These are phyloP conservation scores for Heteractis magnifica DNA, from an alignment of 92 coral and sea anemone genomes.

Conservation along the genomic window DNA sequence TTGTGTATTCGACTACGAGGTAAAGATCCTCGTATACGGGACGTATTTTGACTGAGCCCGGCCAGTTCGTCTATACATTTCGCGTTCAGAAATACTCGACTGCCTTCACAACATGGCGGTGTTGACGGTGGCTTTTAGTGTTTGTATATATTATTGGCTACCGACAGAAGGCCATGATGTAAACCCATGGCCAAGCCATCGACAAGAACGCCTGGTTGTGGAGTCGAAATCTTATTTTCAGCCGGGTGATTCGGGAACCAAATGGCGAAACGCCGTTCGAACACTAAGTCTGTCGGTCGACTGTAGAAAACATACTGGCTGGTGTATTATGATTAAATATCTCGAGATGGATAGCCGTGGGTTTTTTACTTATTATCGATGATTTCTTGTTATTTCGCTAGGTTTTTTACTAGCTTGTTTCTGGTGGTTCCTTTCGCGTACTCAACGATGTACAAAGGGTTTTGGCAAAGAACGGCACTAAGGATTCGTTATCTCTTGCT, in stretches of 20 bases:
- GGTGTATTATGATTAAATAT: conserved; percentile 20
- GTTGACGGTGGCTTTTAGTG: conserved; percentile 6
- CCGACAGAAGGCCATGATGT: conserved; percentile 3
- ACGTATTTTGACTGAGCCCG: conserved; percentile 7
- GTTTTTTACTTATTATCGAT: not conserved
- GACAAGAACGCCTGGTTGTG: conserved; percentile 18
- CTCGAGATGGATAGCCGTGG: conserved; percentile 12
- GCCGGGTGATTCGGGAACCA: conserved; percentile 4
- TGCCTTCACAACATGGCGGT: conserved; percentile 19
- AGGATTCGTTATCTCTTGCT: conserved; percentile 22
- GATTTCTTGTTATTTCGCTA: conserved; percentile 7
- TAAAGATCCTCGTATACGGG: conserved; percentile 10
- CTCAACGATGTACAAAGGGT: conserved; percentile 1
- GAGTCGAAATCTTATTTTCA: conserved; percentile 6
- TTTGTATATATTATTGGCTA: conserved; percentile 5
- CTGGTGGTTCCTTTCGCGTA: not conserved
- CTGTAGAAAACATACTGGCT: conserved; percentile 14
- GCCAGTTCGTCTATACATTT: conserved; percentile 17
- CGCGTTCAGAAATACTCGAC: conserved; percentile 11
- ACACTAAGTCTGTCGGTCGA: not conserved
- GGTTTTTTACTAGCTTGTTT: not conserved
- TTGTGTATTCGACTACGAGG: conserved; percentile 17
- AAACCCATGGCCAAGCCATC: conserved; percentile 1
- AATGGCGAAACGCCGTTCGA: conserved; percentile 11
- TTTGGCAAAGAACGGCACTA: not conserved